phyloP scores from a whole-genome alignment of 2,113 vertebrate genomes.

The Euleptes europaea region DNA sequence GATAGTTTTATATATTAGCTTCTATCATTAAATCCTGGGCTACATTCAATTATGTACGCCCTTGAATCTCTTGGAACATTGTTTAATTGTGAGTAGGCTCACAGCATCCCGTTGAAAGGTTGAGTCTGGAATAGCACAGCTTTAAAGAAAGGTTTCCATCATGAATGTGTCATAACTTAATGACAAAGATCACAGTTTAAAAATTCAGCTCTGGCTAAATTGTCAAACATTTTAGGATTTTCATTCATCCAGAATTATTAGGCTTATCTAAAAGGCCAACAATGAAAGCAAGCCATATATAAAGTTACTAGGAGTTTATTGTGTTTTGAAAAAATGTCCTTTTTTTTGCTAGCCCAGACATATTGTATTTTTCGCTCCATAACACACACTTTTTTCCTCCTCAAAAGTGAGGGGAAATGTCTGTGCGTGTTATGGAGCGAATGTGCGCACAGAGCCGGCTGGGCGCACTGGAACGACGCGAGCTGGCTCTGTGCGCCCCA shows the following conservation, averaged over 20 bases:
- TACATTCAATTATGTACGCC: background rate
- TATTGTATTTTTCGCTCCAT: too few species aligned
- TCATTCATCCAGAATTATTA: background rate
- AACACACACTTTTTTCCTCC: too few species aligned
- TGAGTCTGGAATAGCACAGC: background rate
- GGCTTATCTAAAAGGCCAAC: background rate
- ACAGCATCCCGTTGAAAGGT: background rate
- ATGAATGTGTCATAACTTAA: background rate
- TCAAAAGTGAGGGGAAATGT: too few species aligned
- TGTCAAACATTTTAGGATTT: background rate
- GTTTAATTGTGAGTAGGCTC: background rate
- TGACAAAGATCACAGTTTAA: background rate
- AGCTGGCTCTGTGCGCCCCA: too few species aligned
- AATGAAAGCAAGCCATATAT: background rate
- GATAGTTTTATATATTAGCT: background rate
- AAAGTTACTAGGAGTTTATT: background rate
- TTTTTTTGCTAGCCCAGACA: too few species aligned
- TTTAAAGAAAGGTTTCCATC: background rate
- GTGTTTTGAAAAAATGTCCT: background rate
- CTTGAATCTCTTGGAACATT: background rate
- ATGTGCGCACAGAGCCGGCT: too few species aligned
- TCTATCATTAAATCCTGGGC: constrained; percentile 16
- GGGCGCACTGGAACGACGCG: too few species aligned
- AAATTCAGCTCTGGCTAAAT: background rate
- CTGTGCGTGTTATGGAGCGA: too few species aligned